Evolutionary conservation across 2,113 vertebrate genomes (phyloP).

Genomic region (Burhinus oedicnemus): DNA sequence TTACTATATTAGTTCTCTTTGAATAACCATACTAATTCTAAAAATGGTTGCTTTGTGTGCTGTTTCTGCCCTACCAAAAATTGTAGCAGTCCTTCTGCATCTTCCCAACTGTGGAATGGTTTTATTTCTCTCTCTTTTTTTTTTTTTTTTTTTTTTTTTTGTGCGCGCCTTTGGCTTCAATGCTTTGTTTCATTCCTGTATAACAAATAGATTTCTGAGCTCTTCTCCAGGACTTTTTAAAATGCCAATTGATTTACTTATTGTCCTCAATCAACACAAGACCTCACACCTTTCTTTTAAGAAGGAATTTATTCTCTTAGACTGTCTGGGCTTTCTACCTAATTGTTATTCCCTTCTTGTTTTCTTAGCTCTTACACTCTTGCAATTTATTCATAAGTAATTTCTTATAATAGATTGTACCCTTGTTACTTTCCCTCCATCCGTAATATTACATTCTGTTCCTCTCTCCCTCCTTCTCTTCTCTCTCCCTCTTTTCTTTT

Average conservation of each 20-base stretch:
- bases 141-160: background rate
- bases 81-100: background rate
- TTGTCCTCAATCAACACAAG: background rate
- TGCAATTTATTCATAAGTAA: slow-evolving; percentile 40
- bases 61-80: background rate
- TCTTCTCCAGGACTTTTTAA: background rate
- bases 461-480: background rate
- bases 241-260: background rate
- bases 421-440: slow-evolving; percentile 31
- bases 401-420: slow-evolving; percentile 56
- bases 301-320: background rate
- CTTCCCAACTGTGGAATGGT: background rate
- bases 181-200: background rate
- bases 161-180: background rate
- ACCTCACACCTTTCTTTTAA: background rate
- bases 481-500: background rate
- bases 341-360: slow-evolving; percentile 39
- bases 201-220: background rate
- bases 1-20: background rate
- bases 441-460: background rate
- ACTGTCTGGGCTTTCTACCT: background rate
- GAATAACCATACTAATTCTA: background rate
- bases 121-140: background rate
- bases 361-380: slow-evolving; percentile 25
- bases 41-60: background rate